Percentiles rank a stretch among this genome's conserved stretches.
Evolutionary conservation across 2,797 vertebrate genomes (phyloP).

Genomic region (Chaetodon trifasciatus): DNA sequence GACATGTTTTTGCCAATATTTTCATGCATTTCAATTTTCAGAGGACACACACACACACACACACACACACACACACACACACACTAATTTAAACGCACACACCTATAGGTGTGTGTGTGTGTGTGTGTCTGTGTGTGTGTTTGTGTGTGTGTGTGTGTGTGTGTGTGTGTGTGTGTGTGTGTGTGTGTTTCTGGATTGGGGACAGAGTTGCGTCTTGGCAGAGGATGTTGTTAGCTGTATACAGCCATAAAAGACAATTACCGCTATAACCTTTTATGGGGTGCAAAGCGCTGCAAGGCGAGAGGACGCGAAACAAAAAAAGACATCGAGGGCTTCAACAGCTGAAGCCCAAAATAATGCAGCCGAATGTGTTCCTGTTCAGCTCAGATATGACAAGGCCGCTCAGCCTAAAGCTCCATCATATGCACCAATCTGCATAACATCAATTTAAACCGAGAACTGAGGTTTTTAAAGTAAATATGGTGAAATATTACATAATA

Average conservation of each 20-base stretch:
- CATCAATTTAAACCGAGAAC: background rate
- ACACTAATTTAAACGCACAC: background rate
- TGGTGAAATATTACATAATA: background rate
- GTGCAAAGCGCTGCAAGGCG: slow-evolving; percentile 93
- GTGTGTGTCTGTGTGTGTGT: slow-evolving; percentile 27
- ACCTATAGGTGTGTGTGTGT: slow-evolving; percentile 22
- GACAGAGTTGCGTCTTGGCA: slow-evolving; percentile 83
- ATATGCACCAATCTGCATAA: background rate
- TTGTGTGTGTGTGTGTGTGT: slow-evolving; percentile 38
- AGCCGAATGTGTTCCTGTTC: slow-evolving; percentile 37
- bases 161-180: slow-evolving; percentile 22
- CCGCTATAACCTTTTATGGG: slow-evolving; percentile 96
- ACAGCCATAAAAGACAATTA: slow-evolving; percentile 97
- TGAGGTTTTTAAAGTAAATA: background rate
- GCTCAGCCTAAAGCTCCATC: background rate
- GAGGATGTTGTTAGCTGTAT: slow-evolving; percentile 89
- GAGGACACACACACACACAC: background rate
- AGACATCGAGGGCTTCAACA: slow-evolving; percentile 74
- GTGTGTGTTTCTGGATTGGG: slow-evolving; percentile 62
- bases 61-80: slow-evolving; percentile 7
- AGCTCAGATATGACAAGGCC: slow-evolving; percentile 57
- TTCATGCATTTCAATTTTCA: slow-evolving; percentile 3
- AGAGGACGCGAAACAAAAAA: slow-evolving; percentile 83
- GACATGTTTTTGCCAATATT: background rate
- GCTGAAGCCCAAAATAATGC: slow-evolving; percentile 81